A percentile compares a stretch with the other conserved stretches of the same genome.
Conservation (phyloP, 2,888 invertebrate genomes). For the Ormia ochracea region DNA sequence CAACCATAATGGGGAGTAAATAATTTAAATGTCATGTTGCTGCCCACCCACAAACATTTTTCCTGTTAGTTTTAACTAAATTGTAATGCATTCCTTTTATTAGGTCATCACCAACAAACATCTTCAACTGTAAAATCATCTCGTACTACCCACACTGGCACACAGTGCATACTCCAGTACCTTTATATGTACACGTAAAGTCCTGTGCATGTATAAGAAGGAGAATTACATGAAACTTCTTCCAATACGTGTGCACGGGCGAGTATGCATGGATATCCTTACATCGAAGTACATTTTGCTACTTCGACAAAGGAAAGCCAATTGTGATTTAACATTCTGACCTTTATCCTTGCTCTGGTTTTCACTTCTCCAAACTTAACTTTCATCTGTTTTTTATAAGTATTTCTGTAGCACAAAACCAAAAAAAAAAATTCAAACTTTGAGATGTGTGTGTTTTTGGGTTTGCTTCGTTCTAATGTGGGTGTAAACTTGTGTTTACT, state of each 20-base stretch:
- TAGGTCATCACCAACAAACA: conserved; percentile 40
- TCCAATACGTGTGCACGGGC: neutral
- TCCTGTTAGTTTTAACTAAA: conserved; percentile 16
- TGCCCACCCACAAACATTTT: conserved; percentile 43
- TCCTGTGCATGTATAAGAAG: too few species aligned
- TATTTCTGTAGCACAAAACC: neutral
- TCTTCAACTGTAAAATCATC: conserved; percentile 15
- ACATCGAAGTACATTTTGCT: neutral
- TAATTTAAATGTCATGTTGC: conserved; percentile 48
- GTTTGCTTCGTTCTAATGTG: neutral
- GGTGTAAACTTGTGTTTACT: conserved; percentile 33
- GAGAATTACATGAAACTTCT: too few species aligned
- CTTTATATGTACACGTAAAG: too few species aligned
- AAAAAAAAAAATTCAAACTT: neutral
- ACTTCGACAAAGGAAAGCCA: conserved; percentile 42
- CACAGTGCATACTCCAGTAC: too few species aligned
- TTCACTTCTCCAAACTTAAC: conserved; percentile 33
- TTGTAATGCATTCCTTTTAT: conserved; percentile 41
- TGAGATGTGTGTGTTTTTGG: neutral
- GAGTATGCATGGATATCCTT: neutral
- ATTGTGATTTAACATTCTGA: conserved; percentile 59
- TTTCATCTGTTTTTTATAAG: neutral
- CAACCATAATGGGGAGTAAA: conserved; percentile 26
- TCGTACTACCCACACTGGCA: neutral
- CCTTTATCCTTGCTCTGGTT: conserved; percentile 54